phyloP scores from a whole-genome alignment of 2,888 invertebrate genomes.

The Aphidoletes aphidimyza region DNA sequence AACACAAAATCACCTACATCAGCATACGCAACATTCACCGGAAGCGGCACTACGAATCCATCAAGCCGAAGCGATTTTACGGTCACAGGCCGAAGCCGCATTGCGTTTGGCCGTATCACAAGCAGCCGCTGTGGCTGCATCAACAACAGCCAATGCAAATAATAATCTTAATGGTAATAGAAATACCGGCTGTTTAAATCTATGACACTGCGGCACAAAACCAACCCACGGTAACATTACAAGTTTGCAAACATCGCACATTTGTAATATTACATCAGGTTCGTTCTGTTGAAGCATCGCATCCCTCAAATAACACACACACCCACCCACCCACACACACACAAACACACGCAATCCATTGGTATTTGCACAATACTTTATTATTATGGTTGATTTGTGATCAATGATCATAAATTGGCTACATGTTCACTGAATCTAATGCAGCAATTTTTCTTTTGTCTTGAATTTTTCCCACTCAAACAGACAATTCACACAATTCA shows the following conservation, averaged over 20 bases:
- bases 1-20: constrained; percentile 59
- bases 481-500: constrained; percentile 26
- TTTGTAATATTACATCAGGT: constrained; percentile 51
- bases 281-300: constrained; percentile 43
- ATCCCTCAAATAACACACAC: neutral
- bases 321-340: neutral
- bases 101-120: constrained; percentile 83
- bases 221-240: constrained; percentile 61
- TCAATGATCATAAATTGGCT: neutral
- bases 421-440: neutral
- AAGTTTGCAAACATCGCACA: neutral
- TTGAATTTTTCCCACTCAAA: neutral
- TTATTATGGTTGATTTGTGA: neutral
- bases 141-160: constrained; percentile 55
- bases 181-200: constrained; percentile 22
- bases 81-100: constrained; percentile 88
- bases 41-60: constrained; percentile 75
- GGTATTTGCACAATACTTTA: neutral
- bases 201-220: neutral
- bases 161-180: constrained; percentile 54
- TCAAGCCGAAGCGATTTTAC: constrained; percentile 81
- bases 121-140: constrained; percentile 71
- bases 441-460: neutral
- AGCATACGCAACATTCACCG: constrained; percentile 61
- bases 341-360: neutral